Evolutionary conservation across 2,888 invertebrate species (phyloP).

Genomic region (Euspilapteryx auroguttella): DNA sequence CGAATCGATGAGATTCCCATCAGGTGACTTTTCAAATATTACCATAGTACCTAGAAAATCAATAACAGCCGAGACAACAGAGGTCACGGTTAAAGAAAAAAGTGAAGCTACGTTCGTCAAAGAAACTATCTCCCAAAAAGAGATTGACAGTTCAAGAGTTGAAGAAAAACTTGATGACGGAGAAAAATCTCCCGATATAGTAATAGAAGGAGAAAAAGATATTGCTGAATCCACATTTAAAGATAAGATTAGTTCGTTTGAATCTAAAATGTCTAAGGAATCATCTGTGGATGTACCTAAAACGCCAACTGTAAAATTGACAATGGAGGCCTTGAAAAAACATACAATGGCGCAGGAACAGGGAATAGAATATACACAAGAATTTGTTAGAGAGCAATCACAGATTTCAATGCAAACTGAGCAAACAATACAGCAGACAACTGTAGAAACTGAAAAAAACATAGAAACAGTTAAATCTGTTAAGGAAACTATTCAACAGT

Average conservation of each 20-base stretch:
- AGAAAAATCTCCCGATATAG: constrained; percentile 41
- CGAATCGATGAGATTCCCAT: constrained; percentile 56
- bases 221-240: constrained; percentile 48
- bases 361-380: constrained; percentile 50
- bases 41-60: constrained; percentile 50
- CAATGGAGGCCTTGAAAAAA: constrained; percentile 53
- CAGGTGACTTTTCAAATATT: constrained; percentile 53
- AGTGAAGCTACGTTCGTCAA: constrained; percentile 21
- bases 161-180: constrained; percentile 53
- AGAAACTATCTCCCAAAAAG: constrained; percentile 45
- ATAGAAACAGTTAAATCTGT: constrained; percentile 37
- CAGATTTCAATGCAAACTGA: constrained; percentile 32
- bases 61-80: constrained; percentile 44
- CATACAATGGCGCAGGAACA: constrained; percentile 52
- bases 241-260: constrained; percentile 49
- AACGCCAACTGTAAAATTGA: constrained; percentile 38
- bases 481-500: constrained; percentile 48
- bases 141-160: constrained; percentile 51
- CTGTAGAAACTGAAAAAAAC: constrained; percentile 26
- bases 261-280: constrained; percentile 45
- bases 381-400: constrained; percentile 52
- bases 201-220: constrained; percentile 40
- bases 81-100: constrained; percentile 26
- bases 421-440: constrained; percentile 21
- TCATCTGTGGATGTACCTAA: constrained; percentile 38